A percentile compares a stretch with the other conserved stretches of the same genome.
Conservation (phyloP, 2,797 vertebrate genomes). For the Anomalospiza imberbis region DNA sequence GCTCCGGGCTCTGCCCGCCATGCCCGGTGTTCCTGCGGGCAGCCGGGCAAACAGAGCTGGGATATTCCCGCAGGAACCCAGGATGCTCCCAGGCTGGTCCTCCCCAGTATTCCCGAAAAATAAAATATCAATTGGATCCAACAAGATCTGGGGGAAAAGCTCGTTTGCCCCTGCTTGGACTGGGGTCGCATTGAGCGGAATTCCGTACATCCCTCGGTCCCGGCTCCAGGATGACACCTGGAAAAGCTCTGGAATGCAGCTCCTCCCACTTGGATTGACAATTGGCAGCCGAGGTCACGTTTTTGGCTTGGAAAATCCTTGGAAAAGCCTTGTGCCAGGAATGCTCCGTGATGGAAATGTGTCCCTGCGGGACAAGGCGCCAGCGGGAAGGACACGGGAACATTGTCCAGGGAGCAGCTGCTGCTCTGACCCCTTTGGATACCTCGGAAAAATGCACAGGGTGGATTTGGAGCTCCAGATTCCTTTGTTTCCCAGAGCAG, state of each 20-base stretch:
- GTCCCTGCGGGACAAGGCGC: not conserved
- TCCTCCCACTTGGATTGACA: not conserved
- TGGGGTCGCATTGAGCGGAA: not conserved
- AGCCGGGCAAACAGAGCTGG: not conserved
- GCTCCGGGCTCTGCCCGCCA: too few relatives aligned
- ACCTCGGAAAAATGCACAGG: not conserved
- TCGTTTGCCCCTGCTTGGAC: not conserved
- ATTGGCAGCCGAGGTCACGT: rapidly evolving
- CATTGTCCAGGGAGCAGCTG: not conserved
- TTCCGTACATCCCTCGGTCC: not conserved
- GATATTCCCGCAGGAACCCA: not conserved
- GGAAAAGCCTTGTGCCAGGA: rapidly evolving
- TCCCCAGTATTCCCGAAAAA: not conserved
- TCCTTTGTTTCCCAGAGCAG: not conserved
- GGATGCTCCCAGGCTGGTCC: not conserved
- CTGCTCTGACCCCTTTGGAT: not conserved
- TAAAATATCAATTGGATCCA: not conserved
- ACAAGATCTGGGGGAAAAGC: not conserved
- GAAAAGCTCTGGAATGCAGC: not conserved
- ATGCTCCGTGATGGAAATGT: rapidly evolving
- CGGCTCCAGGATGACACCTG: not conserved
- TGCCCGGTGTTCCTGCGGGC: not conserved
- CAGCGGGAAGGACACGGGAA: rapidly evolving
- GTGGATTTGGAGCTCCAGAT: not conserved
- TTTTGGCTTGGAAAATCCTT: not conserved